These are phyloP conservation scores for Timema cristinae DNA, from an alignment of 2,888 invertebrate species.

Conservation along the genomic window DNA sequence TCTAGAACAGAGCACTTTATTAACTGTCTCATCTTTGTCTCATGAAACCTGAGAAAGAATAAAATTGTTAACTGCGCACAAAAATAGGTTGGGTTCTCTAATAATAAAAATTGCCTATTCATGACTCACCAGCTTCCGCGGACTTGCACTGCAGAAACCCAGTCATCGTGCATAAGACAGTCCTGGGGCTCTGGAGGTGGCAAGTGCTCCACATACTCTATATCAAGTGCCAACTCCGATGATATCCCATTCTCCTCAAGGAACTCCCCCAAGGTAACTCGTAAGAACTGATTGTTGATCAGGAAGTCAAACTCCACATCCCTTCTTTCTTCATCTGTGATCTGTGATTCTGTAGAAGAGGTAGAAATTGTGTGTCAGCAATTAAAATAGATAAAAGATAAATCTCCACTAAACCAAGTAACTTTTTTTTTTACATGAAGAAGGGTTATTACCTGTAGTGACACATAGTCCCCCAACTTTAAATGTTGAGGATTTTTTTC, in stretches of 20 bases:
- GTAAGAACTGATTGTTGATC: slow-evolving; percentile 76
- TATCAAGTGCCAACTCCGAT: slow-evolving; percentile 77
- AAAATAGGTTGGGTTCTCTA: no score
- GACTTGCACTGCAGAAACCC: slow-evolving; percentile 87
- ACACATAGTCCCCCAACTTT: background rate
- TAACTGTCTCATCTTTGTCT: no score
- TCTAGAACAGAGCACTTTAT: no score
- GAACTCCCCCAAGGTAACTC: slow-evolving; percentile 67
- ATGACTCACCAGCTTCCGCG: slow-evolving; percentile 59
- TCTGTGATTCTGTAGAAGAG: background rate
- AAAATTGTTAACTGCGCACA: no score
- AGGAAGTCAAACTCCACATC: slow-evolving; percentile 81
- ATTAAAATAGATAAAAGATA: no score
- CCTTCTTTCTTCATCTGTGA: slow-evolving; percentile 37
- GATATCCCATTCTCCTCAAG: slow-evolving; percentile 72
- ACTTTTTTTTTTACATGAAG: no score
- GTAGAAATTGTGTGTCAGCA: no score
- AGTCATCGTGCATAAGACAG: slow-evolving; percentile 92
- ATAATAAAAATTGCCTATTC: background rate
- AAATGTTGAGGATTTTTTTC: background rate
- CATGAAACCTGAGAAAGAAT: no score
- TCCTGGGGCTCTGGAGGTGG: slow-evolving; percentile 91
- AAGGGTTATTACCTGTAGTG: no score
- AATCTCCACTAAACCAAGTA: no score
- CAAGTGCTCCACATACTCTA: slow-evolving; percentile 88